phyloP scores from a whole-genome alignment of 2,797 vertebrate genomes.

The Nothura maculosa region DNA sequence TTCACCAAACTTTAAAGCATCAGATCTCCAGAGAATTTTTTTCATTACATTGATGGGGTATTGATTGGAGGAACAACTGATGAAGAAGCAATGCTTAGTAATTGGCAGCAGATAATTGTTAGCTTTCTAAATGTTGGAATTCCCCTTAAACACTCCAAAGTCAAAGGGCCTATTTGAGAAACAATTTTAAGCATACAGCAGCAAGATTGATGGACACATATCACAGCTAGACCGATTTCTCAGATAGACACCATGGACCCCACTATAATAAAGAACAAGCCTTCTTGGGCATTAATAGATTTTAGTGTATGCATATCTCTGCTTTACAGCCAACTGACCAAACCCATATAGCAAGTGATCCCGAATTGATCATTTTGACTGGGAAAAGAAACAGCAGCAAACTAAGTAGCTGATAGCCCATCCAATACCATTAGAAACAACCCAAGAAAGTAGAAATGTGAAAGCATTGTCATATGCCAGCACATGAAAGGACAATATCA shows the following conservation, averaged over 20 bases:
- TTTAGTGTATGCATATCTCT: not conserved
- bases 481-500: not conserved
- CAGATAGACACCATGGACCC: not conserved
- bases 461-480: not conserved
- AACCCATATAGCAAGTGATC: not conserved
- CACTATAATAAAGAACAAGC: not conserved
- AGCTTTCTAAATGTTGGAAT: not conserved
- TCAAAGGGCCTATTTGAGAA: not conserved
- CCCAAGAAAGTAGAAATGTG: accelerated
- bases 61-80: not conserved
- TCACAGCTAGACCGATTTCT: not conserved
- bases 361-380: not conserved
- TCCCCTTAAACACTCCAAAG: not conserved
- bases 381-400: not conserved
- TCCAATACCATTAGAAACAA: not conserved
- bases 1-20: not conserved
- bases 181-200: not conserved
- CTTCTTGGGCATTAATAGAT: not conserved
- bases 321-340: not conserved
- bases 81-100: not conserved
- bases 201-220: not conserved
- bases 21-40: not conserved
- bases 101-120: not conserved
- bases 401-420: not conserved
- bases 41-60: not conserved